These are phyloP conservation scores for Molorchus minor DNA, from an alignment of 2,888 invertebrate genomes.

Conservation along the genomic window DNA sequence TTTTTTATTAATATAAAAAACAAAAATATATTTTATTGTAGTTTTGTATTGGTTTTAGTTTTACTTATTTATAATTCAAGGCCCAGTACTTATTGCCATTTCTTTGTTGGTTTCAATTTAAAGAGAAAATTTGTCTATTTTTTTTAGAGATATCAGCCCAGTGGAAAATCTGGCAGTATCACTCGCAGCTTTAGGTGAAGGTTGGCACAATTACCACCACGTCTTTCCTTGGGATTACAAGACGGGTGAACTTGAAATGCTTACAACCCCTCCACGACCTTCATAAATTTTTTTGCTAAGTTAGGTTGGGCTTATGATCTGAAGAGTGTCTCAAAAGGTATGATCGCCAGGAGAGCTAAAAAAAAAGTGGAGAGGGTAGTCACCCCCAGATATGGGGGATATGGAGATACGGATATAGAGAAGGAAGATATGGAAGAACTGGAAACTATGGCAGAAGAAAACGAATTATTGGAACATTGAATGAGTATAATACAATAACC, in stretches of 20 bases:
- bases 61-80: too few species aligned
- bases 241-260: slow-evolving; percentile 64
- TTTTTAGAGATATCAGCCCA: slow-evolving; percentile 73
- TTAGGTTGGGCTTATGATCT: slow-evolving; percentile 86
- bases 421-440: slow-evolving; percentile 67
- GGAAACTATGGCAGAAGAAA: slow-evolving; percentile 63
- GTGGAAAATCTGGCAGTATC: slow-evolving; percentile 78
- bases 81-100: too few species aligned
- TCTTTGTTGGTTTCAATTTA: too few species aligned
- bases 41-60: too few species aligned
- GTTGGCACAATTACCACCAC: slow-evolving; percentile 87
- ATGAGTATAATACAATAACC: neutral
- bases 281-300: slow-evolving; percentile 81
- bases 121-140: too few species aligned
- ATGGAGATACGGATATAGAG: slow-evolving; percentile 69
- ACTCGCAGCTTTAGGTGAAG: slow-evolving; percentile 80
- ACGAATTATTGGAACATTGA: slow-evolving; percentile 36
- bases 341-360: slow-evolving; percentile 68
- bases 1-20: too few species aligned
- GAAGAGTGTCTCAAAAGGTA: slow-evolving; percentile 69
- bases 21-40: too few species aligned
- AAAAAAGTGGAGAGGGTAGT: slow-evolving; percentile 70
- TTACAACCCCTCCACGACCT: slow-evolving; percentile 77
- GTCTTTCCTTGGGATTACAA: slow-evolving; percentile 72
- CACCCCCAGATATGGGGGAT: slow-evolving; percentile 69